These are phyloP conservation scores for Callithrix jacchus DNA, from an alignment of 2,113 vertebrate genomes.

Conservation along the genomic window DNA sequence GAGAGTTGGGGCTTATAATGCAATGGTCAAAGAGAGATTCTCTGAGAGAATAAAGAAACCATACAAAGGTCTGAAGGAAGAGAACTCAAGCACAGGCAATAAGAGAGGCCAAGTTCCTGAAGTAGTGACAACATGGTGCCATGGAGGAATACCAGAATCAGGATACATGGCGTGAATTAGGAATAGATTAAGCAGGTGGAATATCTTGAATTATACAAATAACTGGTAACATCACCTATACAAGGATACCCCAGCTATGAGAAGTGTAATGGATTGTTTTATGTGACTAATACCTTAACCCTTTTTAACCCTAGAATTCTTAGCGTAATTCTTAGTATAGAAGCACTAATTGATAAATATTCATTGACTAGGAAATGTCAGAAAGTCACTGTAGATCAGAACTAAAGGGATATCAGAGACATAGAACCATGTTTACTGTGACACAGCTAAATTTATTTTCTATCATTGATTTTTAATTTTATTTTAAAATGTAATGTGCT, in stretches of 20 bases:
- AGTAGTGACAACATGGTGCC: no score
- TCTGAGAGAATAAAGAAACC: not conserved
- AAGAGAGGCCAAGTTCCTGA: not conserved
- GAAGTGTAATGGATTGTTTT: not conserved
- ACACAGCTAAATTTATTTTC: not conserved
- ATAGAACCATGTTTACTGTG: not conserved
- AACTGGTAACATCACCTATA: not conserved
- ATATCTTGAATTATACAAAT: not conserved
- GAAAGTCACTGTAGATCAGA: not conserved
- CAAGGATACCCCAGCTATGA: not conserved
- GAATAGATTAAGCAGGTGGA: not conserved
- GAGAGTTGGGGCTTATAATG: not conserved
- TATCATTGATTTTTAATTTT: slow-evolving; percentile 20
- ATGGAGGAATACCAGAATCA: not conserved
- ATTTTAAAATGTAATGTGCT: not conserved
- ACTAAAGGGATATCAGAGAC: not conserved
- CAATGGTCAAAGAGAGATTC: not conserved
- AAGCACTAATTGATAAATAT: not conserved
- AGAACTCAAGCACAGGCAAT: not conserved
- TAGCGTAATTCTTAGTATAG: not conserved
- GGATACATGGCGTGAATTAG: no score
- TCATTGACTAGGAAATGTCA: slow-evolving; percentile 2
- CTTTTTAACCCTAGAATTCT: not conserved
- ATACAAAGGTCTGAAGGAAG: not conserved
- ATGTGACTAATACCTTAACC: not conserved